Conservation (phyloP, 2,113 vertebrate genomes). For the Seriola dumerili region DNA sequence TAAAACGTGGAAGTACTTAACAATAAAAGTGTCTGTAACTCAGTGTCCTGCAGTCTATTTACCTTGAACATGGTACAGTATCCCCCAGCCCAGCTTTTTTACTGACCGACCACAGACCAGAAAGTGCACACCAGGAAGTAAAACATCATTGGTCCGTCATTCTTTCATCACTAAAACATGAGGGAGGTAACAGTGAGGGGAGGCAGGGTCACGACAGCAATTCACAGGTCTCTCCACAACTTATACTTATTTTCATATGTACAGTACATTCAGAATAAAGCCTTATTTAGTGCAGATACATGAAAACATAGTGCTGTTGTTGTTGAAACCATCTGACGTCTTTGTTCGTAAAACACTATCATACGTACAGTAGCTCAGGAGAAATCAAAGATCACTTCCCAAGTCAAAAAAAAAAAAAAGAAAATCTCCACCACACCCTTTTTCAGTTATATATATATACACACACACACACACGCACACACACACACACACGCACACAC, state of each 20-base stretch:
- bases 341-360: constrained; percentile 29
- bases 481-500: constrained; percentile 36
- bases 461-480: neutral
- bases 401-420: constrained; percentile 27
- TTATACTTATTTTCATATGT: constrained; percentile 70
- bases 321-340: constrained; percentile 51
- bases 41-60: constrained; percentile 27
- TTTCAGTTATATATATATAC: constrained; percentile 36
- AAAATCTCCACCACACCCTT: constrained; percentile 4
- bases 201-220: constrained; percentile 53
- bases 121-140: constrained; percentile 64
- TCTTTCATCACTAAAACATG: constrained; percentile 60
- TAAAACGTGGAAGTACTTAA: constrained; percentile 45
- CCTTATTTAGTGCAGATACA: constrained; percentile 81
- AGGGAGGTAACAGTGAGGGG: constrained; percentile 39
- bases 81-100: constrained; percentile 28
- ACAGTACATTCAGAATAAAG: constrained; percentile 85
- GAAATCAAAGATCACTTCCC: constrained; percentile 25
- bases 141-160: constrained; percentile 47
- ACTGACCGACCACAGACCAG: constrained; percentile 19
- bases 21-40: constrained; percentile 41
- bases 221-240: constrained; percentile 62
- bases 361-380: constrained; percentile 29
- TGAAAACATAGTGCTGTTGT: constrained; percentile 66
- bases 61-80: neutral